These are phyloP conservation scores for Eudyptes chrysolophus DNA, from an alignment of 2,113 vertebrate genomes.

Conservation along the genomic window DNA sequence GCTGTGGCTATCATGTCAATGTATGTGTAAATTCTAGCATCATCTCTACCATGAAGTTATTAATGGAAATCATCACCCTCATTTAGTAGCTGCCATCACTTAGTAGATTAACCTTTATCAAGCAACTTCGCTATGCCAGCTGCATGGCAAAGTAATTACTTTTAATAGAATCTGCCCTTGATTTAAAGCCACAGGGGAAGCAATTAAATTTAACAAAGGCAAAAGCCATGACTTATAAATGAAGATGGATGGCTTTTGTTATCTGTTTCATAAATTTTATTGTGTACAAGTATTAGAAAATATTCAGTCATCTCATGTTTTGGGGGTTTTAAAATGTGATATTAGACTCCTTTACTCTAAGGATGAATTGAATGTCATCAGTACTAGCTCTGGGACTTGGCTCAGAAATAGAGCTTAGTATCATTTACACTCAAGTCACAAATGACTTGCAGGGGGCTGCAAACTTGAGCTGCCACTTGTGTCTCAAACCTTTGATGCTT, in stretches of 20 bases:
- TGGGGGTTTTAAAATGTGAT: neutral
- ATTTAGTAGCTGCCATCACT: slow-evolving; percentile 51
- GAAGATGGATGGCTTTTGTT: slow-evolving; percentile 55
- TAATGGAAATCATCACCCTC: slow-evolving; percentile 56
- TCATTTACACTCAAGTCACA: neutral
- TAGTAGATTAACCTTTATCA: slow-evolving; percentile 67
- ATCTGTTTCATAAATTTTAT: slow-evolving; percentile 17
- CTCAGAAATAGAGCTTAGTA: neutral
- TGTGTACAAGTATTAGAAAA: neutral
- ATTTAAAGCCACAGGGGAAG: slow-evolving; percentile 59
- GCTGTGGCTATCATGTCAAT: neutral
- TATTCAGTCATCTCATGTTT: neutral
- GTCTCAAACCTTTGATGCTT: neutral
- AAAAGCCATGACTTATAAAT: slow-evolving; percentile 60
- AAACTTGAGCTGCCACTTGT: neutral
- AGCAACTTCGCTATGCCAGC: slow-evolving; percentile 47
- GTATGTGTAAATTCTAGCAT: neutral
- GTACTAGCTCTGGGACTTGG: neutral
- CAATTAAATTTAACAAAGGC: slow-evolving; percentile 61
- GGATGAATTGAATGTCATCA: neutral
- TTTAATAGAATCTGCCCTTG: slow-evolving; percentile 58
- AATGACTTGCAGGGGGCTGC: neutral
- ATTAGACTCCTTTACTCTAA: neutral
- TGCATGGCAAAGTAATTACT: slow-evolving; percentile 57
- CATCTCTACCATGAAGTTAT: neutral